Base-by-base conservation (phyloP, 2,888 invertebrate genomes). In the Trachelus tabidus region DNA sequence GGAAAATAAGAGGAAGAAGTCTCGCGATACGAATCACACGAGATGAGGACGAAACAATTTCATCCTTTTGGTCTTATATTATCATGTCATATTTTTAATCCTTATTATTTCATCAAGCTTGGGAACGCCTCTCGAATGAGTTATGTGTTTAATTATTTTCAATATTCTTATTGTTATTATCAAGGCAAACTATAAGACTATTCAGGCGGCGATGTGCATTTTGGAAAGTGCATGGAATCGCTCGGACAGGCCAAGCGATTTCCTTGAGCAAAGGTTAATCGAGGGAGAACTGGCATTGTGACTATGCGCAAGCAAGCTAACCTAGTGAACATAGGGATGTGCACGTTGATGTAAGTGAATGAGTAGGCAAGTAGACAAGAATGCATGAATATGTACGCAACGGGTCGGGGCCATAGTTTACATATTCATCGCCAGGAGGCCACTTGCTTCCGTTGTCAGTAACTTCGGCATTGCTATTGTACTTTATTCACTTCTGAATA, bases 371-470 rank as follows among this genome's bases (percentile, higher is more conserved):
- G 71, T 69, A 79, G 56, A 75, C 75, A 69, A 77, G 75, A 11
- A 75, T 15, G 73, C 76, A 76, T 75, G 81, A 82, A 82, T 81
- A 83, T 79, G 81, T 82, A 83, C 82, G 80, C 81, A 82, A 81
- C 73, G 85, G 89, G 89, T 87, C 88, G 85, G 84, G 87, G 87
- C 87, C 85, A 56, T 87, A 88, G 81, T 86, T 84, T 89, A 86
- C 86, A 89, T 89, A 89, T 89, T 89, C 88, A 88, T 88, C 85
- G 85, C 86, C 80, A 87, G 81, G 85, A 82, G 83, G 84, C 82
- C 82, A 75, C 83, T 87, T 84, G 85, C 85, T 88, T 89, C 88
- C 85, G 85, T 81, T 79, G 79, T 73, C 75, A 68, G 69, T 56
- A 71, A 73, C 75, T 69, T 75, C 76, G 34, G 69, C 73, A 69